Percentiles rank a stretch among this genome's conserved stretches.
These are phyloP conservation scores for Troilus luridus DNA, from an alignment of 2,888 invertebrate genomes.

Conservation along the genomic window DNA sequence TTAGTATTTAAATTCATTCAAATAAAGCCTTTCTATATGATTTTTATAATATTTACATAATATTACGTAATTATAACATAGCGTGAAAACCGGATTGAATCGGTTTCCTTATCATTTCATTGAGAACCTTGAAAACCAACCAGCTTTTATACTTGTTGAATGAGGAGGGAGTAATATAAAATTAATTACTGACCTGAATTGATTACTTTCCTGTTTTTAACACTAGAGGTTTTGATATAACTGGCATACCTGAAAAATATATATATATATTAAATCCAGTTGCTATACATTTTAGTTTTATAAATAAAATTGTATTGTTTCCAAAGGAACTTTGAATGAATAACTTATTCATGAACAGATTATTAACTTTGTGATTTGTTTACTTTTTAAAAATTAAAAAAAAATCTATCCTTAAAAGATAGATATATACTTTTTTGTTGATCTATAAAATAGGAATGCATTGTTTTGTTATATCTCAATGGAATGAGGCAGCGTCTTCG, in stretches of 20 bases:
- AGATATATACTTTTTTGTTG: too few relatives aligned
- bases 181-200: not conserved
- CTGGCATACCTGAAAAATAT: not conserved
- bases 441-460: too few relatives aligned
- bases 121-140: constrained; percentile 1
- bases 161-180: not conserved
- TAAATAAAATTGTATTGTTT: not conserved
- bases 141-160: not conserved
- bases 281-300: not conserved
- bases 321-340: not conserved
- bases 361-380: too few relatives aligned
- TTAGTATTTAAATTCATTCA: too few relatives aligned
- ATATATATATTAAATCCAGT: not conserved
- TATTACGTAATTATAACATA: not conserved
- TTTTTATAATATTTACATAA: too few relatives aligned
- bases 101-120: not conserved
- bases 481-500: too few relatives aligned
- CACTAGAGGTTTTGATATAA: not conserved
- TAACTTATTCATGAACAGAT: too few relatives aligned
- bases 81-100: not conserved
- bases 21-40: too few relatives aligned
- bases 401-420: too few relatives aligned
- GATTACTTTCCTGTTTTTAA: not conserved
- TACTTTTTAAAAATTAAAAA: too few relatives aligned
- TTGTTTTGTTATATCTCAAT: too few relatives aligned